Percentiles rank a stretch among this genome's conserved stretches.
Evolutionary conservation across 2,797 vertebrate species (phyloP).

Genomic region (Hybognathus amarus): DNA sequence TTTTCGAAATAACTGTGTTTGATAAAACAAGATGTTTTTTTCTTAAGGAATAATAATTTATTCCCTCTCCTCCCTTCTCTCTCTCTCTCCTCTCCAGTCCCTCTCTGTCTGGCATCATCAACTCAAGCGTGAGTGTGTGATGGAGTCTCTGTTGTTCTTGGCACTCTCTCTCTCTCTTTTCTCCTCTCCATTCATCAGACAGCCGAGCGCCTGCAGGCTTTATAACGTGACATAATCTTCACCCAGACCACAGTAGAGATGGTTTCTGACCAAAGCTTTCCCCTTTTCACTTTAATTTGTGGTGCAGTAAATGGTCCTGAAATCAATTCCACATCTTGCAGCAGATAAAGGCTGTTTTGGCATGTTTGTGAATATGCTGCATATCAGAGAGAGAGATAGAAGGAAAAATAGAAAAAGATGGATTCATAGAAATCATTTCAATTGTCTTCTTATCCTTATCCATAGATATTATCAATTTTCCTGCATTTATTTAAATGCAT

Average conservation of each 20-base stretch:
- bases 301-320: conserved; percentile 5
- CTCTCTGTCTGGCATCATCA: conserved; percentile 45
- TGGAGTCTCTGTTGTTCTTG: conserved; percentile 59
- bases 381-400: background rate
- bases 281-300: conserved; percentile 32
- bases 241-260: conserved; percentile 40
- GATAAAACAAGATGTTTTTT: conserved; percentile 12
- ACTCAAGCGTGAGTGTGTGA: conserved; percentile 32
- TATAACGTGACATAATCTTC: conserved; percentile 61
- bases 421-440: background rate
- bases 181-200: conserved; percentile 48
- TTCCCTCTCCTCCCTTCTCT: background rate
- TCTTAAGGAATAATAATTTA: conserved; percentile 23
- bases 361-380: background rate
- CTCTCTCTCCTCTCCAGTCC: background rate
- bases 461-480: background rate
- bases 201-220: conserved; percentile 42
- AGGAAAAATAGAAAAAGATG: background rate
- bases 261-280: conserved; percentile 34
- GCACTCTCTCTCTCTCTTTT: conserved; percentile 15
- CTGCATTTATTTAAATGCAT: background rate
- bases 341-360: conserved; percentile 1
- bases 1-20: conserved; percentile 15
- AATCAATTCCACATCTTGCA: conserved; percentile 9
- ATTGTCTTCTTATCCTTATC: too few relatives aligned